Evolutionary conservation across 1,140 invertebrate species (phyloP).

Genomic region (Drosophila sp.): DNA sequence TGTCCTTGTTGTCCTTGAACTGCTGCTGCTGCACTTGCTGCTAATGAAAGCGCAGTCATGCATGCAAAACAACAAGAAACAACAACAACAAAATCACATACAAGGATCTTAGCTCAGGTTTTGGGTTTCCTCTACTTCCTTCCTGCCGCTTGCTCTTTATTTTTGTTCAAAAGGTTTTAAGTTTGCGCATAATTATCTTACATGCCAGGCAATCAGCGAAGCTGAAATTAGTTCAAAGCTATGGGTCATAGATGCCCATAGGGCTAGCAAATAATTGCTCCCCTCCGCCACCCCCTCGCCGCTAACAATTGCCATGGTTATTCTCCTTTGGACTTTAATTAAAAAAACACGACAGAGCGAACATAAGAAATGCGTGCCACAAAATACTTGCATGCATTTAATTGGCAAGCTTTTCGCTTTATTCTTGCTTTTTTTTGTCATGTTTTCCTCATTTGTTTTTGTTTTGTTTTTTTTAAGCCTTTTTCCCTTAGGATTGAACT

Average conservation of each 20-base stretch:
- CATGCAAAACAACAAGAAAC: slow-evolving; percentile 55
- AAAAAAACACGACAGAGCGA: slow-evolving; percentile 54
- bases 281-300: slow-evolving; percentile 21
- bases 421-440: background rate
- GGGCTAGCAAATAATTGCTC: slow-evolving; percentile 56
- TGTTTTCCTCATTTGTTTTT: background rate
- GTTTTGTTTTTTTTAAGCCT: slow-evolving; percentile 26
- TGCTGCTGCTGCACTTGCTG: slow-evolving; percentile 47
- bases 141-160: background rate
- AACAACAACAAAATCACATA: slow-evolving; percentile 28
- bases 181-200: slow-evolving; percentile 68
- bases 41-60: slow-evolving; percentile 76
- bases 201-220: slow-evolving; percentile 42
- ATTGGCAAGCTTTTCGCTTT: slow-evolving; percentile 47
- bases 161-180: background rate
- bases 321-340: slow-evolving; percentile 56
- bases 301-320: slow-evolving; percentile 1
- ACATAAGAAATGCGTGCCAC: slow-evolving; percentile 53
- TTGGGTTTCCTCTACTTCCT: background rate
- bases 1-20: slow-evolving; percentile 66
- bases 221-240: slow-evolving; percentile 65
- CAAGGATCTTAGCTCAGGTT: slow-evolving; percentile 21
- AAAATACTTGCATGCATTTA: slow-evolving; percentile 61
- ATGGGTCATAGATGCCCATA: slow-evolving; percentile 29
- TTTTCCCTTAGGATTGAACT: background rate